Base-by-base conservation (phyloP, 2,113 vertebrate genomes). In the Nibea albiflora region DNA sequence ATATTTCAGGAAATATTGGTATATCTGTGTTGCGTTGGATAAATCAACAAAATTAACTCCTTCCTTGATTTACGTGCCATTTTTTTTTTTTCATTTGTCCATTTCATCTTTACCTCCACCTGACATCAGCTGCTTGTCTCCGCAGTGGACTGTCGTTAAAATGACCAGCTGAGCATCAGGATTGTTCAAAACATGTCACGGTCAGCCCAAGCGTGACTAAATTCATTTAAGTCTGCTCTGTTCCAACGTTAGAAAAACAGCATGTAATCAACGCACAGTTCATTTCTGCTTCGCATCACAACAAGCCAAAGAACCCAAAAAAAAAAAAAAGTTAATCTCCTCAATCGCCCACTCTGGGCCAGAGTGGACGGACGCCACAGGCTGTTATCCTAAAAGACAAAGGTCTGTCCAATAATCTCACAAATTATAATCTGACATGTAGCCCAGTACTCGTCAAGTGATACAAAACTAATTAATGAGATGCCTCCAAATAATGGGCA, bases 241-340 rank as follows among this genome's bases (percentile, higher is more conserved):
- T 16, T 64, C 70, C 64, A 72, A 78, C 54, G 68, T 68, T 1
- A 26, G 24, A 66, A 76, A 86, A 39, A 73, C 20, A 77, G 76
- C 66, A 78, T 87, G 78, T 90, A 89, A 93, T 91, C 85, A n/a
- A 50, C n/a, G 61, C 39, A 39, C 71, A 67, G 75, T 88, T 82
- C 53, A 42, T 64, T 85, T 73, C 84, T 85, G 86, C 83, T 84
- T 56, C 66, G 63, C 63, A 68, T 89, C 86, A 85, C 81, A 91
- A 61, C 88, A 84, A 83, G 42, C 74, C 58, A 42, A 67, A 39
- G 11, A 64, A 85, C 62, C 71, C 57, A 15, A 54, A 54, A 7
- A 63, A 26, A 26, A 12, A 44, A 19, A 64, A 26, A 2, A 67
- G 56, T 79, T 91, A 90, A 92, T 88, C 35, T 39, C 87, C 88